These are phyloP conservation scores for Hydrotaea diabolus DNA, from an alignment of 2,888 invertebrate genomes.

Conservation along the genomic window DNA sequence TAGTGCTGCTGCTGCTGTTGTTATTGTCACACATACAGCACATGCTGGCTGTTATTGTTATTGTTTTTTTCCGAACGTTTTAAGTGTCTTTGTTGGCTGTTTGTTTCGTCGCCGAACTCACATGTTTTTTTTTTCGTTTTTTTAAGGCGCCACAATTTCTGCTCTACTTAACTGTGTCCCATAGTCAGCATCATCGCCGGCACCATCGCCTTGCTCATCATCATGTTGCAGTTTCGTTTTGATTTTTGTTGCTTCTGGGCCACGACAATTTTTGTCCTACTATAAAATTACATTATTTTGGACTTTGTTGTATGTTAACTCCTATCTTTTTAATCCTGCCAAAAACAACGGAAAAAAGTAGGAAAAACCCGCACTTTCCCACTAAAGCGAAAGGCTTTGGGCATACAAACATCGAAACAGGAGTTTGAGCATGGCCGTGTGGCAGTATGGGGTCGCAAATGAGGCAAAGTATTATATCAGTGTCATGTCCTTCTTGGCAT, in stretches of 20 bases:
- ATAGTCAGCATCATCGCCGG: neutral
- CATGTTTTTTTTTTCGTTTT: no score
- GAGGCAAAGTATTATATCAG: slow-evolving; percentile 63
- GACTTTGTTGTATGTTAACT: slow-evolving; percentile 60
- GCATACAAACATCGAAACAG: neutral
- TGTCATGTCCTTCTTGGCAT: slow-evolving; percentile 65
- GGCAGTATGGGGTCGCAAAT: neutral
- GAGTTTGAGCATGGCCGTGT: neutral
- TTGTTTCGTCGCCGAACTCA: slow-evolving; percentile 46
- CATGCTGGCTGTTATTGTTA: neutral
- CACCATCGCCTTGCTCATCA: slow-evolving; percentile 42
- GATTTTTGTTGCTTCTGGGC: slow-evolving; percentile 44
- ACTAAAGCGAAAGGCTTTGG: slow-evolving; percentile 1
- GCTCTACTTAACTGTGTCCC: slow-evolving; percentile 58
- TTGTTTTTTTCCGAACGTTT: slow-evolving; percentile 9
- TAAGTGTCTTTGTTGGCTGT: slow-evolving; percentile 25
- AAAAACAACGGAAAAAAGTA: slow-evolving; percentile 46
- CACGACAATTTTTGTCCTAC: slow-evolving; percentile 33
- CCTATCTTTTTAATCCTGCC: slow-evolving; percentile 63
- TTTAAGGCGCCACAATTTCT: slow-evolving; percentile 62
- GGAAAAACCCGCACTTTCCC: neutral
- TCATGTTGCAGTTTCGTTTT: slow-evolving; percentile 59
- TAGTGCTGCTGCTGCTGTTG: no score
- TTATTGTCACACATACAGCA: neutral
- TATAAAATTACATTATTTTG: slow-evolving; percentile 55